Percentiles rank a stretch among this genome's conserved stretches.
These are phyloP conservation scores for Chironomus tepperi DNA, from an alignment of 1,140 invertebrate species.

Conservation along the genomic window DNA sequence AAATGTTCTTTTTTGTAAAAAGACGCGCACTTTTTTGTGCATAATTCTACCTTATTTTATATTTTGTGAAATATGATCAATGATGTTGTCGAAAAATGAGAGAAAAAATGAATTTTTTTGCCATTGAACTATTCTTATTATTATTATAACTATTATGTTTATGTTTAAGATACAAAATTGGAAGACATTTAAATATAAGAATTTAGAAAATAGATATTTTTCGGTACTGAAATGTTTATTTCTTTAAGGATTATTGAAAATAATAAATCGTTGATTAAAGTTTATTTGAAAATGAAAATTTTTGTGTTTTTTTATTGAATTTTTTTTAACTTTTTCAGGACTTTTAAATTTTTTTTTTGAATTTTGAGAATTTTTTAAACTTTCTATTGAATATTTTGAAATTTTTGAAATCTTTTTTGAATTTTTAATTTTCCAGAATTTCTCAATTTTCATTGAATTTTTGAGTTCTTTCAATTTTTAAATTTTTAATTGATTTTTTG, in stretches of 20 bases:
- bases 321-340: not conserved
- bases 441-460: no score
- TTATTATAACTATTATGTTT: not conserved
- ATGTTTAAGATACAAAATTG: slow-evolving; percentile 10
- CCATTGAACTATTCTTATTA: not conserved
- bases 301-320: not conserved
- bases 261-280: slow-evolving; percentile 16
- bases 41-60: not conserved
- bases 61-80: not conserved
- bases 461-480: no score
- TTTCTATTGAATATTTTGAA: no score
- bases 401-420: no score
- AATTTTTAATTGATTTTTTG: no score
- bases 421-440: no score
- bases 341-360: not conserved
- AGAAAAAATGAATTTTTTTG: slow-evolving; percentile 3
- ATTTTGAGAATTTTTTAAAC: no score
- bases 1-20: not conserved
- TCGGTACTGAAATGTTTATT: slow-evolving; percentile 6
- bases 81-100: not conserved
- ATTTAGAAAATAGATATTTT: not conserved
- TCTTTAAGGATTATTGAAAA: not conserved
- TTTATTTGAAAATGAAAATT: not conserved
- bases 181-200: slow-evolving; percentile 19
- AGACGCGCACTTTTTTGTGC: not conserved